Percentiles rank a stretch among this genome's conserved stretches.
Evolutionary conservation across 2,797 vertebrate species (phyloP).

Genomic region (Bovichtus diacanthus): DNA sequence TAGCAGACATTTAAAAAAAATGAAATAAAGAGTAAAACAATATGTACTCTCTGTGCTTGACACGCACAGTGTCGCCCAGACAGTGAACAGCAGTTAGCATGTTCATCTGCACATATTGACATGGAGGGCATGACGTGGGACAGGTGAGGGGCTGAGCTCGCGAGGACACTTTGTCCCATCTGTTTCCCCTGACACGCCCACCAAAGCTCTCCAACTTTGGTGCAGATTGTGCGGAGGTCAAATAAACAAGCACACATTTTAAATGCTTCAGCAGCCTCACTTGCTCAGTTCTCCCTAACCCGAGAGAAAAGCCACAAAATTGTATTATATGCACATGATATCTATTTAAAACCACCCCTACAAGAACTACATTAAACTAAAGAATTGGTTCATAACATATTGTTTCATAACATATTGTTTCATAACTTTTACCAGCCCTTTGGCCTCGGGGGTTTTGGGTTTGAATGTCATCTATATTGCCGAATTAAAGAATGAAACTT

Average conservation of each 20-base stretch:
- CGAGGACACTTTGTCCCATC: conserved; percentile 55
- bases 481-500: not conserved
- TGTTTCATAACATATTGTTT: too few relatives aligned
- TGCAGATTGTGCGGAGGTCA: conserved; percentile 19
- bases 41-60: not conserved
- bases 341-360: not conserved
- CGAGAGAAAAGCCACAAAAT: not conserved
- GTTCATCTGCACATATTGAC: conserved; percentile 25
- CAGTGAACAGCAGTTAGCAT: conserved; percentile 5
- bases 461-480: not conserved
- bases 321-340: too few relatives aligned
- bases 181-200: conserved; percentile 32
- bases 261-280: not conserved
- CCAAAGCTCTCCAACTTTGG: conserved; percentile 8
- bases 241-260: not conserved
- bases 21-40: not conserved
- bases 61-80: not conserved
- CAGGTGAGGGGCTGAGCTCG: conserved; percentile 26
- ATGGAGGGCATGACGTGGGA: conserved; percentile 1
- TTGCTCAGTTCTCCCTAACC: not conserved
- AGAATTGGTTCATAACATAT: not conserved
- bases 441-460: not conserved
- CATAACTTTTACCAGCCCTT: too few relatives aligned
- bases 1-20: not conserved
- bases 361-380: not conserved